phyloP scores from a whole-genome alignment of 2,888 invertebrate genomes.

The Luperina nickerlii region DNA sequence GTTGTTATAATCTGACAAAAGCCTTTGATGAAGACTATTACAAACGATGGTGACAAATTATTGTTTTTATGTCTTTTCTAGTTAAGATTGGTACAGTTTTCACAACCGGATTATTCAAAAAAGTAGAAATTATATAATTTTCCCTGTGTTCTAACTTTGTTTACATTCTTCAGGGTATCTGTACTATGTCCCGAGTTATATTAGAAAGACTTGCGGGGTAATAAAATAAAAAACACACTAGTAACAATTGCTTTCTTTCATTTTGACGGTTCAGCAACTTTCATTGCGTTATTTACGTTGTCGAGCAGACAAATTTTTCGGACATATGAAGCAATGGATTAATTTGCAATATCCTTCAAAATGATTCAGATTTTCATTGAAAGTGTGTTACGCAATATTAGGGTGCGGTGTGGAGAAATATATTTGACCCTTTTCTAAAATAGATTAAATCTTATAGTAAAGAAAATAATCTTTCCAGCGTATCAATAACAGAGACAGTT shows the following conservation, averaged over 20 bases:
- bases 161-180: background rate
- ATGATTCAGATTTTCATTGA: background rate
- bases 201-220: background rate
- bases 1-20: slow-evolving; percentile 28
- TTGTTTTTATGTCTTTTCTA: background rate
- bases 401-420: background rate
- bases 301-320: background rate
- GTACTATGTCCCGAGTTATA: too few species aligned
- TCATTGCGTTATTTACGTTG: background rate
- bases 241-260: background rate
- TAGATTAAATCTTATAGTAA: slow-evolving; percentile 8
- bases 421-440: background rate
- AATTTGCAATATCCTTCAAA: background rate
- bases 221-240: too few species aligned
- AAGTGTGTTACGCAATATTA: background rate
- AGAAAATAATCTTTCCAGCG: slow-evolving; percentile 31
- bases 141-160: background rate
- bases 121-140: background rate
- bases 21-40: slow-evolving; percentile 7
- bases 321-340: background rate
- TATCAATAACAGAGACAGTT: slow-evolving; percentile 53
- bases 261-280: background rate
- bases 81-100: too few species aligned
- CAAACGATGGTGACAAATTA: background rate
- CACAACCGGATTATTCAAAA: background rate